These are phyloP conservation scores for Notodonta dromedarius DNA, from an alignment of 2,888 invertebrate species.

Conservation along the genomic window DNA sequence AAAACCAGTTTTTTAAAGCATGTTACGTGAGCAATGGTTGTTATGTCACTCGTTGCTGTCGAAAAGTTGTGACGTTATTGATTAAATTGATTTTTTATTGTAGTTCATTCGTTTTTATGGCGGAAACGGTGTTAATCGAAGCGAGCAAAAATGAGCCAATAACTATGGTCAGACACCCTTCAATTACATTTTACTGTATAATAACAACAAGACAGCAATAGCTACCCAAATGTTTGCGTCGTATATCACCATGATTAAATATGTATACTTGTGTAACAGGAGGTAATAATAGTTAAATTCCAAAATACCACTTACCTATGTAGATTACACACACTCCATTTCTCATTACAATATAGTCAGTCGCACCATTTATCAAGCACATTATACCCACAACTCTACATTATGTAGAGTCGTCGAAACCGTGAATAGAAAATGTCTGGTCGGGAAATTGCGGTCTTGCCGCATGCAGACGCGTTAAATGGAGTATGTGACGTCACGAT, in stretches of 20 bases:
- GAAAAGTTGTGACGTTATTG: not conserved
- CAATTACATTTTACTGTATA: too few species aligned
- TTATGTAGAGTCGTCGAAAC: conserved; percentile 14
- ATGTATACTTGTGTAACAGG: too few species aligned
- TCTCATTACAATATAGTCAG: not conserved
- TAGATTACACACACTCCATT: not conserved
- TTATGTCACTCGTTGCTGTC: not conserved
- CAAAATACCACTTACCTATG: too few species aligned
- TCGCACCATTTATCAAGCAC: not conserved
- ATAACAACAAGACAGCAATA: too few species aligned
- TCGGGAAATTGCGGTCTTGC: conserved; percentile 56
- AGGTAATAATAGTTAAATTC: too few species aligned
- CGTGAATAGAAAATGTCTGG: conserved; percentile 44
- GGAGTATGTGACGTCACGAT: conserved; percentile 27
- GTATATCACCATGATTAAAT: too few species aligned
- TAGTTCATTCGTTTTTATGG: too few species aligned
- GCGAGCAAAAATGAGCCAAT: too few species aligned
- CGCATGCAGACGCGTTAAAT: conserved; percentile 43
- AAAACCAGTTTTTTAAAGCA: conserved; percentile 45
- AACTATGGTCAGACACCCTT: too few species aligned
- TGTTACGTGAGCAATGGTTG: conserved; percentile 26
- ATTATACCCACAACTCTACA: not conserved
- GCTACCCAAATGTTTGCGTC: too few species aligned
- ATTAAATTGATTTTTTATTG: not conserved
- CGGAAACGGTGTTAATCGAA: too few species aligned